Percentiles rank a stretch among this genome's conserved stretches.
phyloP scores from a whole-genome alignment of 2,888 invertebrate genomes.

The Oasisia sp. region DNA sequence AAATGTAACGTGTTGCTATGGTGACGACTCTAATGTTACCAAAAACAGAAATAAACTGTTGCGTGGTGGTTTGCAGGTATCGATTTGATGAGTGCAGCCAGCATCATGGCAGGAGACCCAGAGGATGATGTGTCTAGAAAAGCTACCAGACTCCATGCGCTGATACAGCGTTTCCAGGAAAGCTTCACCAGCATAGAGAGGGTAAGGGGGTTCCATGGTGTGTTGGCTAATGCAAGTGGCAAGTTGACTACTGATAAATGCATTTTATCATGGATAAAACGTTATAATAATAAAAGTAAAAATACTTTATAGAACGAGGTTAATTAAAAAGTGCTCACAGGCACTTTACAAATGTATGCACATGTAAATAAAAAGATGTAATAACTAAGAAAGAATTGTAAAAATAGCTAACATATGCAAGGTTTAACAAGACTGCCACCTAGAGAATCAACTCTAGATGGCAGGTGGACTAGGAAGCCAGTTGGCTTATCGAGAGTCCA shows the following conservation, averaged over 20 bases:
- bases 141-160: slow-evolving; percentile 20
- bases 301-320: no score
- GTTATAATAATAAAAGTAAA: no score
- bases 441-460: no score
- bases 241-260: neutral
- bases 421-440: no score
- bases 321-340: no score
- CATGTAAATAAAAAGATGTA: no score
- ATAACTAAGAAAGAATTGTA: neutral
- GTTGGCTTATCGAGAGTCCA: no score
- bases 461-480: no score
- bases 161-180: slow-evolving; percentile 73
- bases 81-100: slow-evolving; percentile 32
- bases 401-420: neutral
- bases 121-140: slow-evolving; percentile 34
- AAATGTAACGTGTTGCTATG: no score
- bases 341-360: no score
- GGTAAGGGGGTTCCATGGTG: slow-evolving; percentile 61
- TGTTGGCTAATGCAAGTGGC: neutral
- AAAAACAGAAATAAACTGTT: neutral
- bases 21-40: neutral
- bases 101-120: neutral
- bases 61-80: slow-evolving; percentile 30
- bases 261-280: neutral
- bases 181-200: slow-evolving; percentile 83